Evolutionary conservation across 2,113 vertebrate species (phyloP).

Genomic region (Meriones unguiculatus): DNA sequence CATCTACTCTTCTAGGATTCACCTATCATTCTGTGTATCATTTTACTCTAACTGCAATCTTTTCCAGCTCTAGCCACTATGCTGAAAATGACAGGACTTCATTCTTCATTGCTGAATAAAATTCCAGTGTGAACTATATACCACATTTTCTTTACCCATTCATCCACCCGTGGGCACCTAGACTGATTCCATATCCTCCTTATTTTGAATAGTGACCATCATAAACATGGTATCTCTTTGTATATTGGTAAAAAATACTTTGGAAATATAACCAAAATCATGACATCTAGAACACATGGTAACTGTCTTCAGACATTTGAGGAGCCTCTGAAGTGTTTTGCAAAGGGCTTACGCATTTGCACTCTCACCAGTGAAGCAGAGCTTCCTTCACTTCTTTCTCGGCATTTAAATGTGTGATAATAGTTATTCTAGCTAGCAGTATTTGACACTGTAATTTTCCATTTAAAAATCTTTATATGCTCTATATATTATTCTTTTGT

Average conservation of each 20-base stretch:
- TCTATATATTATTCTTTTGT: background rate
- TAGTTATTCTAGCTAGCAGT: background rate
- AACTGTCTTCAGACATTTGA: background rate
- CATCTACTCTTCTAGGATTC: background rate
- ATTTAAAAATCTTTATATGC: no score
- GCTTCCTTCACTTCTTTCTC: background rate
- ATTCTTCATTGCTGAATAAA: background rate
- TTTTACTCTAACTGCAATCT: background rate
- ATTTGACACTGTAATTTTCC: background rate
- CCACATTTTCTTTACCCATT: background rate
- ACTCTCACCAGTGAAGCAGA: background rate
- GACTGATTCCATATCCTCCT: background rate
- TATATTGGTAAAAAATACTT: background rate
- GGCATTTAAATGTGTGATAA: background rate
- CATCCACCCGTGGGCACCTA: no score
- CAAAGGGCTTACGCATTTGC: background rate
- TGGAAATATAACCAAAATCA: background rate
- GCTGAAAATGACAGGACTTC: background rate
- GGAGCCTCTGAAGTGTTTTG: background rate
- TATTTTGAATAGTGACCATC: background rate
- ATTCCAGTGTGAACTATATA: background rate
- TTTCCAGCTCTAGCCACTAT: background rate
- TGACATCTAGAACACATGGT: background rate
- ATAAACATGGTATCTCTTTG: background rate
- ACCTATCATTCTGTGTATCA: background rate